Evolutionary conservation across 2,888 invertebrate genomes (phyloP).

Genomic region (Epicampocera succincta): DNA sequence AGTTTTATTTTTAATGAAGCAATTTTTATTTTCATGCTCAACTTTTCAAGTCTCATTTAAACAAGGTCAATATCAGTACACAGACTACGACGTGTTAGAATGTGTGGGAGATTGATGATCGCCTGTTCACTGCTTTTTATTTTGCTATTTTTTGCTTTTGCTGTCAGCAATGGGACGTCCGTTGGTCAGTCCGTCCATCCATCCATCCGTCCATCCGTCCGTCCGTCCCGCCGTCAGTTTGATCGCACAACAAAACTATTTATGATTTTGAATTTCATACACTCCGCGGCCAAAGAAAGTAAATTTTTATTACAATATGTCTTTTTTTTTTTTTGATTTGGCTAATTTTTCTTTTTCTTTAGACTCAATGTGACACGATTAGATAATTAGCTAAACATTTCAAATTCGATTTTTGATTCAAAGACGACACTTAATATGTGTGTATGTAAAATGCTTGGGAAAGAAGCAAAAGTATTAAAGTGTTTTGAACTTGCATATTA

Average conservation of each 20-base stretch:
- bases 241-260: conserved; percentile 31
- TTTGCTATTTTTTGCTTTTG: conserved; percentile 15
- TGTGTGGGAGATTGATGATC: conserved; percentile 67
- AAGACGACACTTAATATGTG: conserved; percentile 21
- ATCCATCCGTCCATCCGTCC: too few relatives aligned
- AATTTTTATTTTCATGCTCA: conserved; percentile 64
- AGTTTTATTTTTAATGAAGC: conserved; percentile 35
- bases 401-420: conserved; percentile 45
- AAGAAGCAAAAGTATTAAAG: conserved; percentile 1
- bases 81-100: conserved; percentile 71
- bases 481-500: conserved; percentile 51
- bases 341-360: conserved; percentile 37
- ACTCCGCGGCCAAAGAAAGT: conserved; percentile 65
- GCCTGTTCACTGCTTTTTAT: conserved; percentile 23
- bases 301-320: conserved; percentile 37
- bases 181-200: too few relatives aligned
- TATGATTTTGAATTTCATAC: conserved; percentile 44
- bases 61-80: conserved; percentile 81
- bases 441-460: background rate
- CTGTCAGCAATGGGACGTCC: conserved; percentile 62
- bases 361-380: conserved; percentile 61
- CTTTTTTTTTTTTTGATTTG: conserved; percentile 40
- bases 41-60: conserved; percentile 74
- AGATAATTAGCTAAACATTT: conserved; percentile 56
- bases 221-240: too few relatives aligned